Conservation (phyloP, 2,888 invertebrate genomes). For the Nomada goodeniana region DNA sequence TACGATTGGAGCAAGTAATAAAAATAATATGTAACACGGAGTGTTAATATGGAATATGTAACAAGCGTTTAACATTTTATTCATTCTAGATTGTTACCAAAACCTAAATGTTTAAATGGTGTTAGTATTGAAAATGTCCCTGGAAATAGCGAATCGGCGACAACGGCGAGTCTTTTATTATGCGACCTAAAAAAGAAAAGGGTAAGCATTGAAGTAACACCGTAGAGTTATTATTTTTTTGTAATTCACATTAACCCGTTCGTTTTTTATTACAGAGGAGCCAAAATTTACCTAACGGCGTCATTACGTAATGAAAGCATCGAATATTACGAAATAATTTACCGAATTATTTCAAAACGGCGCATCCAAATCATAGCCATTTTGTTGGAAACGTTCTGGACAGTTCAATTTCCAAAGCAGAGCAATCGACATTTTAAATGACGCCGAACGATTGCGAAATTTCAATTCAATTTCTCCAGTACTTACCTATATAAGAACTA, state of each 20-base stretch:
- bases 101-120: conserved; percentile 60
- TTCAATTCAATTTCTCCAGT: neutral
- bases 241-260: neutral
- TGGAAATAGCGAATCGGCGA: conserved; percentile 39
- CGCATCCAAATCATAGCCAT: neutral
- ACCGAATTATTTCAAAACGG: neutral
- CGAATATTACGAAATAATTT: neutral
- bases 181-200: conserved; percentile 57
- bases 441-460: neutral
- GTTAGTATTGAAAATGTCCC: conserved; percentile 48
- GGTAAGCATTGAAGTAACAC: conserved; percentile 9
- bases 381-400: neutral
- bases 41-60: too few species aligned
- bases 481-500: neutral
- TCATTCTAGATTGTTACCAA: conserved; percentile 74
- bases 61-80: neutral
- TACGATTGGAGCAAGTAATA: too few species aligned
- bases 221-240: neutral
- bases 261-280: conserved; percentile 45
- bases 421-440: neutral
- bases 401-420: neutral
- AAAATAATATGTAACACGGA: too few species aligned
- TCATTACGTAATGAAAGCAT: neutral
- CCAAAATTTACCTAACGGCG: conserved; percentile 37
- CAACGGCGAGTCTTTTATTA: conserved; percentile 54